Conservation (phyloP, 2,113 vertebrate genomes). For the Catharus minimus region DNA sequence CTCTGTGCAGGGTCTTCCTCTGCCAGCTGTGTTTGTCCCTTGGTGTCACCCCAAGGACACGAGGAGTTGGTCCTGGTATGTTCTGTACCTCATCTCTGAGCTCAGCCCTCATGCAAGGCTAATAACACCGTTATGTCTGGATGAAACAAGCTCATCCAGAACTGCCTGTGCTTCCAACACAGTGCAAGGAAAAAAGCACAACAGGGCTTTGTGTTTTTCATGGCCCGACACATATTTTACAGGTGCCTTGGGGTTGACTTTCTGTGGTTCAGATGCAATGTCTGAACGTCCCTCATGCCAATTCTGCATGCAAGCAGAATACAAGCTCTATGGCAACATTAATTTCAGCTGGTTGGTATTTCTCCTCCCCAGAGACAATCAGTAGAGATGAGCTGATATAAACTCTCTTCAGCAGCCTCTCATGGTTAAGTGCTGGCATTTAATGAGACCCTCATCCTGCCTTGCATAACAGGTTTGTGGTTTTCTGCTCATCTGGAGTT, state of each 20-base stretch:
- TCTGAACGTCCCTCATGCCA: not conserved
- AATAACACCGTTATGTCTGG: not conserved
- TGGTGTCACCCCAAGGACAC: fast-evolving
- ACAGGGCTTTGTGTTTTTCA: not conserved
- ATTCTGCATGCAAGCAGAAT: not conserved
- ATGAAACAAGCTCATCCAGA: not conserved
- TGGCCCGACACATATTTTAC: not conserved
- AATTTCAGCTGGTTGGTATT: not conserved
- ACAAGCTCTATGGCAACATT: not conserved
- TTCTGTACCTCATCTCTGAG: not conserved
- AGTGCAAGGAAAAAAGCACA: not conserved
- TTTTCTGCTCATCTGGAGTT: not conserved
- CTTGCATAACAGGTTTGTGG: not conserved
- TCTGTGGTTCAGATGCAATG: not conserved
- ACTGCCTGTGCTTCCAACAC: not conserved
- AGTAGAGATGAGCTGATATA: not conserved
- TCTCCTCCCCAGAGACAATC: not conserved
- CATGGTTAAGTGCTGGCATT: not conserved
- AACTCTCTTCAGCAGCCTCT: not conserved
- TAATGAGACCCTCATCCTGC: not conserved
- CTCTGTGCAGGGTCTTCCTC: fast-evolving
- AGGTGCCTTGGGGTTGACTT: not conserved
- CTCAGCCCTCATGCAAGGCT: not conserved
- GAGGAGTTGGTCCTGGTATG: not conserved
- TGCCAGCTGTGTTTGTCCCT: not conserved